Evolutionary conservation across 2,888 invertebrate genomes (phyloP), one percentile per base, ranked within the genome.

Genomic region (Yponomeuta cagnagella): DNA sequence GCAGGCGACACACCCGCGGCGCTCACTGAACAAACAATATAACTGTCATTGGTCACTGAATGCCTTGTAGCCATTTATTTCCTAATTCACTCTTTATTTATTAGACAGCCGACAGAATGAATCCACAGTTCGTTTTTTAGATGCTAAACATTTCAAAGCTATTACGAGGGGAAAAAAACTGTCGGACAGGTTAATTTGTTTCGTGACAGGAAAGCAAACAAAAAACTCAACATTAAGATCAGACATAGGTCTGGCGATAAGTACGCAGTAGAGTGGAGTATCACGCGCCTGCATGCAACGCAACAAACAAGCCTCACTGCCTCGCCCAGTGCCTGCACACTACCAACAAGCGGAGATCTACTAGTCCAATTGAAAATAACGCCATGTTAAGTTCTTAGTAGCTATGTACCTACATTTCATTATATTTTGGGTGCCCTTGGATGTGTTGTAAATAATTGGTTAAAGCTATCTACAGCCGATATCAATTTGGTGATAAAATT

Each of bases 401-500:
- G 3, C 33, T 33, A 5, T 33, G 33, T 58, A 15, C 5, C 3
- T 12, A 3, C 12, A 15, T 15, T 12, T 58, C 12, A 1, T 58
- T 58, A 4, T 58, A 5, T 58, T 58, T 58, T 58, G 15, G 15
- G 52, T 5, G 52, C 12, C 52, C 52, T 52, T 58, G 52, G 2
- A 8, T 33, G 33, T 65, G 9, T 33, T 37, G 48, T 15, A 68
- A n/a, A 67, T 43, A n/a, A 67, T 43, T 64, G 30, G 67, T 37
- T 67, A 67, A 68, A 43, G 9, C 43, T 48, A 68, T 68, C 68
- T n/a, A 15, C 9, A 48, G n/a, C 43, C n/a, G 48, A 33, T 68
- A 68, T 68, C 68, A 48, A 48, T 58, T 58, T 58, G 52, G 23
- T 68, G 68, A 68, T 68, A 68, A 68, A 43, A 68, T 58, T 48